Evolutionary conservation across 1,140 invertebrate genomes (phyloP).

Genomic region (Ladona fulva): DNA sequence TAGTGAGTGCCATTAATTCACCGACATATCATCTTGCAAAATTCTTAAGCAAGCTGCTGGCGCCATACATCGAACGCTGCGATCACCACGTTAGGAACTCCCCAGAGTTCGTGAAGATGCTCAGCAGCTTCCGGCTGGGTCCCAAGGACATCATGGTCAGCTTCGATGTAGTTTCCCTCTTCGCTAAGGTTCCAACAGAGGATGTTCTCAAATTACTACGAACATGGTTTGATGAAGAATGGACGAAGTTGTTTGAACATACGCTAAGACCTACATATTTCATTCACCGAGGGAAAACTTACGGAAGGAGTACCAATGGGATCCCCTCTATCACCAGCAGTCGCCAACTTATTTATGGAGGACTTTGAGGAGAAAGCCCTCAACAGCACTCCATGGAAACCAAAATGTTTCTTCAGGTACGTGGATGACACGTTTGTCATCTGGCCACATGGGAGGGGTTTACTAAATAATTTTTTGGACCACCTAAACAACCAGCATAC

Average conservation of each 20-base stretch:
- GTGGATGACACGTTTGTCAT: too few species aligned
- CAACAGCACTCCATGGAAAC: too few species aligned
- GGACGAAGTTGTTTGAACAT: background rate
- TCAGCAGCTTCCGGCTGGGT: background rate
- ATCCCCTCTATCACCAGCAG: too few species aligned
- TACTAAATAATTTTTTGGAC: too few species aligned
- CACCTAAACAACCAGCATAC: too few species aligned
- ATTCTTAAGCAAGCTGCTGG: background rate
- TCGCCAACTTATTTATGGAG: too few species aligned
- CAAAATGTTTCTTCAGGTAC: too few species aligned
- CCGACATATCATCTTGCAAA: background rate
- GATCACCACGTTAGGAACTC: background rate
- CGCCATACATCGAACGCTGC: background rate
- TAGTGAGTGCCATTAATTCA: background rate
- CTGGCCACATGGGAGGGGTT: too few species aligned
- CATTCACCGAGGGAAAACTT: too few species aligned
- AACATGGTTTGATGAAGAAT: background rate
- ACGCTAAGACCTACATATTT: background rate
- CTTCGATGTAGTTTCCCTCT: background rate
- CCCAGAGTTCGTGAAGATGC: background rate
- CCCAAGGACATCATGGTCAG: background rate
- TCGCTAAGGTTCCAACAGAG: background rate
- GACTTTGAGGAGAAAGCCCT: too few species aligned
- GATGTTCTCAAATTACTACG: background rate
- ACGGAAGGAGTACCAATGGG: too few species aligned